Evolutionary conservation across 2,888 invertebrate genomes (phyloP).

Genomic region (Euphydryas editha): DNA sequence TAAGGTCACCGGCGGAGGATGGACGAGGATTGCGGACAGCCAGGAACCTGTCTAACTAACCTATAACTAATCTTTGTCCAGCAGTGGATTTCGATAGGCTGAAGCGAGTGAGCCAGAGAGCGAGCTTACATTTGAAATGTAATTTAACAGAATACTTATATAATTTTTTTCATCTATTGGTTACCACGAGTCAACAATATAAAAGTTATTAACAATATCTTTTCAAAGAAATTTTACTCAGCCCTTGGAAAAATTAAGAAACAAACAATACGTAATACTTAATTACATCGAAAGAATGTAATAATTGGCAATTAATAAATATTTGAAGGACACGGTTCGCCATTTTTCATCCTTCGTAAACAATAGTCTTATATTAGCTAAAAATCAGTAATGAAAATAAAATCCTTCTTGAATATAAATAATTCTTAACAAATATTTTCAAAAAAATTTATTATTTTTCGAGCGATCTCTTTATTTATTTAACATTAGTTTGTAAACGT

Average conservation of each 20-base stretch:
- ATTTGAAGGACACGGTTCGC: slow-evolving; percentile 14
- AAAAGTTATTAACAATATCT: too few relatives aligned
- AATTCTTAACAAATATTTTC: slow-evolving; percentile 24
- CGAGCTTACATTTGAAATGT: too few relatives aligned
- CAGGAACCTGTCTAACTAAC: too few relatives aligned
- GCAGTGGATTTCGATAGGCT: too few relatives aligned
- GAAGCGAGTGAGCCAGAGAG: too few relatives aligned
- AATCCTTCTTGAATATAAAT: slow-evolving; percentile 22
- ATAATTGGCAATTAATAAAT: slow-evolving; percentile 13
- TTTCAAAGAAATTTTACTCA: too few relatives aligned
- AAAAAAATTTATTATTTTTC: slow-evolving; percentile 14
- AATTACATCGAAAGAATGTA: neutral
- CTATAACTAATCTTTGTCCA: too few relatives aligned
- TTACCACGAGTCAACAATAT: too few relatives aligned
- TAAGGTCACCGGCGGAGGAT: too few relatives aligned
- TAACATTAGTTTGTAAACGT: neutral
- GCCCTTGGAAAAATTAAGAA: neutral
- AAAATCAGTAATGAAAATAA: slow-evolving; percentile 26
- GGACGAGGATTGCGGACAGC: too few relatives aligned
- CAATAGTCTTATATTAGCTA: slow-evolving; percentile 22
- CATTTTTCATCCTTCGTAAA: slow-evolving; percentile 23
- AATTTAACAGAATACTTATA: too few relatives aligned
- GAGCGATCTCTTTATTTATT: slow-evolving; percentile 14
- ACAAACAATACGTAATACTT: neutral
- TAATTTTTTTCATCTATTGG: too few relatives aligned